Conservation (phyloP, 2,113 vertebrate genomes). For the Shinisaurus crocodilurus region DNA sequence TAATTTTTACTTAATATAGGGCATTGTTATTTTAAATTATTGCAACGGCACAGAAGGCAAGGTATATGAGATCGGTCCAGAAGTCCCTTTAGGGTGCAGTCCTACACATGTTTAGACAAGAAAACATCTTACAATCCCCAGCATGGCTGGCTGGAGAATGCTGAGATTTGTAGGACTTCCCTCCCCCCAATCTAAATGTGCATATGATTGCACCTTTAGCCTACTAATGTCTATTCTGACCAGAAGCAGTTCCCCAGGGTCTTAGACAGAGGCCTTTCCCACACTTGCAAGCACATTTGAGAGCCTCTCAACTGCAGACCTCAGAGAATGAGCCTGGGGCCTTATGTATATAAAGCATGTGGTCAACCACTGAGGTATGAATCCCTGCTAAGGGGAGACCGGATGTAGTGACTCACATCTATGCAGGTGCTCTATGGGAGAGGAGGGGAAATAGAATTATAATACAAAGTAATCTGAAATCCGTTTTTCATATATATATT, state of each 20-base stretch:
- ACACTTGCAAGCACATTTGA: not conserved
- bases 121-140: too few species aligned
- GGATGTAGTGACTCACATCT: not conserved
- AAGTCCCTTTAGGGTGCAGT: too few species aligned
- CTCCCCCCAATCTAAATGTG: too few species aligned
- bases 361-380: not conserved
- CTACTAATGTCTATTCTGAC: not conserved
- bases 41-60: not conserved
- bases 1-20: not conserved
- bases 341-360: not conserved
- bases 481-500: not conserved
- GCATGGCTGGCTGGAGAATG: too few species aligned
- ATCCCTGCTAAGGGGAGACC: not conserved
- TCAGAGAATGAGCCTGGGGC: not conserved
- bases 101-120: too few species aligned
- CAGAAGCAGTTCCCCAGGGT: not conserved
- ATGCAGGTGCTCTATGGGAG: not conserved
- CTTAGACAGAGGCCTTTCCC: not conserved
- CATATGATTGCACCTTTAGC: too few species aligned
- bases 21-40: not conserved
- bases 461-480: not conserved
- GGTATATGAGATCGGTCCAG: not conserved
- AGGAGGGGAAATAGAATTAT: not conserved
- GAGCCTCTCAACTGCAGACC: not conserved
- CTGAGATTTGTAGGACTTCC: too few species aligned